These are phyloP conservation scores for Itoplectis maculator DNA, from an alignment of 2,888 invertebrate genomes.

Conservation along the genomic window DNA sequence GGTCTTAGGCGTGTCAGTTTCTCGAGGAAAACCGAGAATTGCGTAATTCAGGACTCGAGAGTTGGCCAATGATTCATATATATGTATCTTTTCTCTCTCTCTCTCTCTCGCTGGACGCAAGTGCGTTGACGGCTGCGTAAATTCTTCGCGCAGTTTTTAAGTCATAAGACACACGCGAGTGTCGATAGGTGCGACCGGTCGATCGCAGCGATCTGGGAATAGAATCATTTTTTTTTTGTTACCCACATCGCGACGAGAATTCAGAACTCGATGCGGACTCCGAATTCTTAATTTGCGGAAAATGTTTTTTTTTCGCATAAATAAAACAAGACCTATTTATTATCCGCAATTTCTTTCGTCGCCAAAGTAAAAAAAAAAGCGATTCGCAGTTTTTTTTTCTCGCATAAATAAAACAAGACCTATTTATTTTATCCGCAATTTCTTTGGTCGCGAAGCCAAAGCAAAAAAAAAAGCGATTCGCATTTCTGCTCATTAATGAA, in stretches of 20 bases:
- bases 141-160: constrained; percentile 23
- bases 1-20: constrained; percentile 71
- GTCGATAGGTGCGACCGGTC: neutral
- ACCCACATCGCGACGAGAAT: neutral
- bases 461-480: too few species aligned
- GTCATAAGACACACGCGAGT: constrained; percentile 1
- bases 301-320: too few species aligned
- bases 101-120: constrained; percentile 23
- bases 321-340: too few species aligned
- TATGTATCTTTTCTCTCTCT: constrained; percentile 35
- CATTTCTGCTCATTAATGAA: neutral
- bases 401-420: too few species aligned
- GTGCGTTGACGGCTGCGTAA: constrained; percentile 19
- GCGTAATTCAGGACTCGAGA: constrained; percentile 61
- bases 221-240: neutral
- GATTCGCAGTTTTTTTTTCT: too few species aligned
- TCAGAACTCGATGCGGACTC: too few species aligned
- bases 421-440: too few species aligned
- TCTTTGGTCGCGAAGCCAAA: neutral
- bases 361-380: too few species aligned
- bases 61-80: constrained; percentile 51
- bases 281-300: too few species aligned
- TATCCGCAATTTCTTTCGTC: too few species aligned
- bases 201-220: neutral
- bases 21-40: constrained; percentile 69